Evolutionary conservation across 1,140 invertebrate genomes (phyloP), one percentile per base, ranked within the genome.

Genomic region (Procambarus clarkii): DNA sequence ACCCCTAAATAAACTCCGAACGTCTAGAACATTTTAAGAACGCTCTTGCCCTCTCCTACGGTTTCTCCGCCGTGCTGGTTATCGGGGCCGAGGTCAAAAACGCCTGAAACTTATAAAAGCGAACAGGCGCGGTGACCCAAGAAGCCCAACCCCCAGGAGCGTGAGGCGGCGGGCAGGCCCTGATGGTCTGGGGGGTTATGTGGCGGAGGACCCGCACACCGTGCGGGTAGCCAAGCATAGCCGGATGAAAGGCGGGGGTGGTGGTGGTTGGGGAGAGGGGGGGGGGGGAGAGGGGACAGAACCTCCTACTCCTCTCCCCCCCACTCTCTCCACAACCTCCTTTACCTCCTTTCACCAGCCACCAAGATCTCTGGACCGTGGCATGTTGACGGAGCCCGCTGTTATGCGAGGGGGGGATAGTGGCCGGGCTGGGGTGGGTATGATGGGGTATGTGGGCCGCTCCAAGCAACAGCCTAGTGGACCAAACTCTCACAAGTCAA

Each of bases 151-250:
- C 64, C 64, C 69, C 69, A 21, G 69, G n/a, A 74, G 69, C 69
- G 69, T 34, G 69, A 24, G 60, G 60, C 4, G 18, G 13, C 4
- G 0, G 54, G 54, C 54, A 58, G 18, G 60, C 60, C 13, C 18
- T 21, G 60, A 21, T 11, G 60, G 60, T 64, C 13, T 64, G 15
- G 60, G 60, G 1, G 60, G 60, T 5, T 15, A 4, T 74, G 80
- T 60, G 50, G 18, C 24, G 80, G 80, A 50, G 80, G 58, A 54
- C 8, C 80, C 34, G 80, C 50, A 82, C 80, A 11, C 54, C 80
- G n/a, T 60, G 50, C n/a, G 80, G 80, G 80, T 82, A 82, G 80
- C 80, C 80, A 82, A 82, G 80, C 80, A 82, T 82, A 46, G 80
- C 80, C 48, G 60, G 54, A 82, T 82, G 80, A 82, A 82, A 82